Evolutionary conservation across 1,140 invertebrate genomes (phyloP).

Genomic region (Varroa destructor): DNA sequence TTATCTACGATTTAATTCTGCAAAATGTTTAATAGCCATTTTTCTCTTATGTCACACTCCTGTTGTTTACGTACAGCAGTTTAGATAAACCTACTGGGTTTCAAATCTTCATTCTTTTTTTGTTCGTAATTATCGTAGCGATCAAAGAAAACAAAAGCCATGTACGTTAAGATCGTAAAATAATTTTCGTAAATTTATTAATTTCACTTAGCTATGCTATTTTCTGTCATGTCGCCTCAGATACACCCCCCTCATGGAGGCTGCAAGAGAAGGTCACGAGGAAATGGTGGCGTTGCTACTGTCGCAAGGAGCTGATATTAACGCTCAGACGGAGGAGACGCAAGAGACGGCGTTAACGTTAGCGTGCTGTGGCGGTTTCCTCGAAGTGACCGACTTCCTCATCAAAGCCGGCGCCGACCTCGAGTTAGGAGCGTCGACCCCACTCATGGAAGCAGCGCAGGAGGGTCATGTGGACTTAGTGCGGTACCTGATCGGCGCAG

Average conservation of each 20-base stretch:
- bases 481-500: constrained; percentile 60
- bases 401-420: constrained; percentile 89
- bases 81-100: too few species aligned
- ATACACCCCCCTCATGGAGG: constrained; percentile 98
- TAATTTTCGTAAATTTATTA: too few species aligned
- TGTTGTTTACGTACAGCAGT: too few species aligned
- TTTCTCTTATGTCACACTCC: too few species aligned
- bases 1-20: too few species aligned
- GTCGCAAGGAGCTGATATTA: constrained; percentile 85
- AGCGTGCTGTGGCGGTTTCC: constrained; percentile 90
- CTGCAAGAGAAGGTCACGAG: constrained; percentile 91
- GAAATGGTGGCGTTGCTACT: constrained; percentile 91
- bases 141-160: too few species aligned
- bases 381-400: constrained; percentile 91
- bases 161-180: too few species aligned
- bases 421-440: constrained; percentile 87
- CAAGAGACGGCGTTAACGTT: constrained; percentile 93
- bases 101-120: too few species aligned
- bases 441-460: constrained; percentile 94
- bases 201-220: too few species aligned
- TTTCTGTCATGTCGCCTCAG: too few species aligned
- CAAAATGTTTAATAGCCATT: too few species aligned
- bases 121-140: too few species aligned
- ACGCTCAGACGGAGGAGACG: constrained; percentile 94
- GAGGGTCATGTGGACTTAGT: constrained; percentile 91